These are phyloP conservation scores for Ernsta delagoae DNA, from an alignment of 2,888 invertebrate genomes.

Conservation along the genomic window DNA sequence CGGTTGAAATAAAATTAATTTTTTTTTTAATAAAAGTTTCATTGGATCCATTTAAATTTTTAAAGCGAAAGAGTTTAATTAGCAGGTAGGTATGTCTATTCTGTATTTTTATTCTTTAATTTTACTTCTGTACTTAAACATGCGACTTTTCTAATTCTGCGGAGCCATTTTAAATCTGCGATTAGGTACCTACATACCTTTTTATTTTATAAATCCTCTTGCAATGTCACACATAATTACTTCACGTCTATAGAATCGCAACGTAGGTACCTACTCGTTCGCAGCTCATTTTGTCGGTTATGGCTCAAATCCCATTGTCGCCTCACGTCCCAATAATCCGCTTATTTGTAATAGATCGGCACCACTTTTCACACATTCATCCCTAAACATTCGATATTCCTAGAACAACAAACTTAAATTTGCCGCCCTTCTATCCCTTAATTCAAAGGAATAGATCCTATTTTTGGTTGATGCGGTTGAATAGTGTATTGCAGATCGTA, in stretches of 20 bases:
- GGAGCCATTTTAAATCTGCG: too few species aligned
- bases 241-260: slow-evolving; percentile 10
- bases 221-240: not conserved
- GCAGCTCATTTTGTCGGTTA: not conserved
- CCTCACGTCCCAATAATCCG: slow-evolving; percentile 69
- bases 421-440: not conserved
- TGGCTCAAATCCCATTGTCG: slow-evolving; percentile 58
- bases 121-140: too few species aligned
- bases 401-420: slow-evolving; percentile 4
- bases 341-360: slow-evolving; percentile 75
- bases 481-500: slow-evolving; percentile 39
- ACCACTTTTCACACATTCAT: slow-evolving; percentile 58
- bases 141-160: too few species aligned
- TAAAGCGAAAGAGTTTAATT: too few species aligned
- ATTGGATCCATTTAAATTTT: too few species aligned
- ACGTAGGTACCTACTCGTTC: slow-evolving; percentile 1
- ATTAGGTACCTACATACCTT: too few species aligned
- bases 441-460: not conserved
- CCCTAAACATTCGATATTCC: slow-evolving; percentile 24
- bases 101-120: too few species aligned
- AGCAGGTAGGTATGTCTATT: too few species aligned
- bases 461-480: not conserved
- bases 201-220: too few species aligned
- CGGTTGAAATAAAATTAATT: too few species aligned
- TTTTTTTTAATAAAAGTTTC: too few species aligned